These are phyloP conservation scores for Muscicapa adusta DNA, from an alignment of 2,113 vertebrate species.

Conservation along the genomic window DNA sequence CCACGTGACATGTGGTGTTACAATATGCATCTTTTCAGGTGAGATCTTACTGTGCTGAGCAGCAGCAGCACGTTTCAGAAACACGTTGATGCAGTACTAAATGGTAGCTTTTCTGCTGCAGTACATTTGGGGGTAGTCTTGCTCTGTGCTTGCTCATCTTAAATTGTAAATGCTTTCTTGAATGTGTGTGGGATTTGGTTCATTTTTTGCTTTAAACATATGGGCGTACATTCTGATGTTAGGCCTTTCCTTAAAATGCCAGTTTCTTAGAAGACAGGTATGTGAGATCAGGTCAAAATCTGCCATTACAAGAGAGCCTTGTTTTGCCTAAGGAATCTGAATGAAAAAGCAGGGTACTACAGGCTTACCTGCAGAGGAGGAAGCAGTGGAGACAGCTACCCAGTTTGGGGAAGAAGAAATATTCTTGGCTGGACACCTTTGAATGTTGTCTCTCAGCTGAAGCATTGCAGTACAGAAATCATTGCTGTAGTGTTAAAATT, in stretches of 20 bases:
- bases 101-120: background rate
- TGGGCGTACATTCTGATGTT: background rate
- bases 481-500: background rate
- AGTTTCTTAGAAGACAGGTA: background rate
- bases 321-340: background rate
- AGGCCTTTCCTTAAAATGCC: background rate
- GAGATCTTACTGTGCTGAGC: slow-evolving; percentile 1
- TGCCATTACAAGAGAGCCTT: background rate
- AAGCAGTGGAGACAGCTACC: background rate
- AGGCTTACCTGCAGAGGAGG: background rate
- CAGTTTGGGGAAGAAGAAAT: background rate
- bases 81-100: background rate
- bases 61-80: background rate
- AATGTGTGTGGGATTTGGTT: background rate
- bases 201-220: background rate
- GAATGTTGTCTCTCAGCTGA: background rate
- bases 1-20: slow-evolving; percentile 85
- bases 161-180: background rate
- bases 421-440: background rate
- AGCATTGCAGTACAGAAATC: background rate
- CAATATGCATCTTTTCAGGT: slow-evolving; percentile 92
- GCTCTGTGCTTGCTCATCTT: background rate
- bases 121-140: slow-evolving; percentile 53
- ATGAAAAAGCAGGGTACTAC: background rate
- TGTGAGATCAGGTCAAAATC: background rate